Base-by-base conservation (phyloP, 2,113 vertebrate genomes). In the Dipodomys spectabilis region DNA sequence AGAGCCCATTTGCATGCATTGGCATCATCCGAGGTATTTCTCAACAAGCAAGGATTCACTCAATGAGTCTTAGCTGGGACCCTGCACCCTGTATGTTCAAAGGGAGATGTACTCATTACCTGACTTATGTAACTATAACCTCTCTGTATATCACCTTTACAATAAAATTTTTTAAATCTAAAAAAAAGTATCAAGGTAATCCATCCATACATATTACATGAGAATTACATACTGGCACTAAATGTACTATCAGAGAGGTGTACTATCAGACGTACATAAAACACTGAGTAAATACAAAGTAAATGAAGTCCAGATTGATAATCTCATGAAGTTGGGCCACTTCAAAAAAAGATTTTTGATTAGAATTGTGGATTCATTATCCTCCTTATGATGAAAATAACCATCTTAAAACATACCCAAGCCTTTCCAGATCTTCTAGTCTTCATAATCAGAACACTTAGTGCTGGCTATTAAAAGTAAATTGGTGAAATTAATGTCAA, bases 371-470 rank as follows among this genome's bases (percentile, higher is more conserved):
- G 80, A 92, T 83, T 77, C 9, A 89, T 30, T 74, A 25, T 73
- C 75, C 85, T 73, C 88, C 9, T 62, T 81, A n/a, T 27, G 27
- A 81, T 49, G 28, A 77, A 30, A 86, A 11, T 73, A 64, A 32
- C 22, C n/a, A 67, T 22, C 19, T 82, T 82, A 64, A 92, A 92
- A 64, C 23, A 64, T 22, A 74, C 13, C 65, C 25, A 77, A 85
- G 57, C 15, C 23, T 90, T 94, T 90, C n/a, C 35, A 83, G 92
- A 83, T 75, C 16, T 45, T 65, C 64, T 8, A 79, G 39, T 15
- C 28, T 92, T 94, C 35, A 67, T 62, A 81, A 84, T 87, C 62
- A 75, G 60, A 89, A 94, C 89, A 44, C 35, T 57, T 53, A 73
- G 16, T 86, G 19, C 32, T 72, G 53, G 28, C 49, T 81, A 5